Evolutionary conservation across 2,888 invertebrate species (phyloP), one percentile per base, ranked within the genome.

Genomic region (Deilephila porcellus): DNA sequence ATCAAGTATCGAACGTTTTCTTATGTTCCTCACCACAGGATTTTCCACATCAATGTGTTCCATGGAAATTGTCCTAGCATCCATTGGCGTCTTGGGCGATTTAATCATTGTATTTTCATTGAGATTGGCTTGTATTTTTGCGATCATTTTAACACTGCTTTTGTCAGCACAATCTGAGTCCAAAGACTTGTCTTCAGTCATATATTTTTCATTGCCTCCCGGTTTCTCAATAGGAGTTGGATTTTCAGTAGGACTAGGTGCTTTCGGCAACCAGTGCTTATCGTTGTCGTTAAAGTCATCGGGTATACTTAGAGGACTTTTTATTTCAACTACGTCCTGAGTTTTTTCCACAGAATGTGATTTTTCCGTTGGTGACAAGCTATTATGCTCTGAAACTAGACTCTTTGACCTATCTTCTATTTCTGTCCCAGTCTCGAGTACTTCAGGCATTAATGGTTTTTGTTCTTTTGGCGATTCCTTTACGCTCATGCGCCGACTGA

Each of bases 21-120:
- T 85, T 20, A 88, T 83, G 75, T 87, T 90, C 76, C 86, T 86
- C 3, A 86, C 74, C 70, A 87, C 76, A 4, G 88, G 82, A 74
- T 87, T 88, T 14, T 94, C 94, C 25, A 86, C 84, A 73, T 93
- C 93, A 67, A 92, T 88, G 8, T 88, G 80, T 62, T 94, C 93
- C 77, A 91, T 84, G 11, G 80, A 85, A 34, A 88, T 84, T n/a
- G 91, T 92, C 77, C 93, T 88, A n/a, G 94, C 94, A 79, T 94
- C 94, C 91, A 93, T 91, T 11, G 94, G 94, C 6, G 94, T 94
- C 78, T 92, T 93, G 4, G 95, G 95, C 63, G 95, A 95, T 81
- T 94, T 95, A 60, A 95, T 94, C 93, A 95, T 93, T 1, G 93
- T 94, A 75, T 94, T 94, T 85, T 94, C 94, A 79, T 93, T 94